A percentile compares a stretch with the other conserved stretches of the same genome.
These are phyloP conservation scores for Coccyzus lansbergi DNA, from an alignment of 2,797 vertebrate genomes.

Conservation along the genomic window DNA sequence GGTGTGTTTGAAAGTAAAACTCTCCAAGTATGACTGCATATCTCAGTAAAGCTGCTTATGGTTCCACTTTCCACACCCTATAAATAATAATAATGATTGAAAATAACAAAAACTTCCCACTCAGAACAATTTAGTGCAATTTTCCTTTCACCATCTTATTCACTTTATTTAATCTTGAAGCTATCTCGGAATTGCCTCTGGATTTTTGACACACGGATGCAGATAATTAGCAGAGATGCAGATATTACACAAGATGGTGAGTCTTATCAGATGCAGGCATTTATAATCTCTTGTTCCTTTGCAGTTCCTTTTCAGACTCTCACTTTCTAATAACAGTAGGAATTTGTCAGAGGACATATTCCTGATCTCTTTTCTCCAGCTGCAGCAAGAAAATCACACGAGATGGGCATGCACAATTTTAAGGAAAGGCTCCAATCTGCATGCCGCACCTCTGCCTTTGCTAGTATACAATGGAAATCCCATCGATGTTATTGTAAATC, in stretches of 20 bases:
- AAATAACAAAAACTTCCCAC: conserved; percentile 42
- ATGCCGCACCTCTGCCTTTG: conserved; percentile 54
- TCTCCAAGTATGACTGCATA: neutral
- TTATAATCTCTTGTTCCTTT: neutral
- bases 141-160: conserved; percentile 35
- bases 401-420: neutral
- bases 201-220: conserved; percentile 26
- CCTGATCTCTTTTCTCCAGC: neutral
- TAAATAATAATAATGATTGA: conserved; percentile 23
- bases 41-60: neutral
- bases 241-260: conserved; percentile 40
- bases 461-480: conserved; percentile 15
- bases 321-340: conserved; percentile 33
- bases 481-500: conserved; percentile 19
- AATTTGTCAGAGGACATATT: neutral
- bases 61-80: conserved; percentile 32
- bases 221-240: conserved; percentile 30
- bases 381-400: neutral
- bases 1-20: neutral
- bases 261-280: conserved; percentile 22
- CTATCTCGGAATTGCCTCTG: conserved; percentile 25
- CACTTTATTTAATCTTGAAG: conserved; percentile 44
- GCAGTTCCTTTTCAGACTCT: neutral
- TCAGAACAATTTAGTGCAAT: conserved; percentile 43
- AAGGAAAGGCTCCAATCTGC: neutral